These are phyloP conservation scores for Tonatia bakeri DNA, from an alignment of 2,113 vertebrate genomes.

Conservation along the genomic window DNA sequence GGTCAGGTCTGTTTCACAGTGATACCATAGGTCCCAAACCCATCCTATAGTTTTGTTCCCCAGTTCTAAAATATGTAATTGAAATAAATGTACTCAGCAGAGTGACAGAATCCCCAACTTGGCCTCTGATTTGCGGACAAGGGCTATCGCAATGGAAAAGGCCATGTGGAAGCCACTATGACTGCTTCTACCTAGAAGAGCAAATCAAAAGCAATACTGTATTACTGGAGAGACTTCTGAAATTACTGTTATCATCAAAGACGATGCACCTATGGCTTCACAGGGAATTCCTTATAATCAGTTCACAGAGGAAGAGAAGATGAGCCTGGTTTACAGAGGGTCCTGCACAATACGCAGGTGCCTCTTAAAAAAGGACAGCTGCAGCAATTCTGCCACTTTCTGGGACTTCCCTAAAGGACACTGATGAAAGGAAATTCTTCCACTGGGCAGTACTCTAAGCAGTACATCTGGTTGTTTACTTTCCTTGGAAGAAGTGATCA, in stretches of 20 bases:
- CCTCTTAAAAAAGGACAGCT: neutral
- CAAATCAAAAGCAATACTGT: neutral
- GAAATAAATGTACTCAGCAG: neutral
- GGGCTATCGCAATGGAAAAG: neutral
- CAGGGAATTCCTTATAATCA: neutral
- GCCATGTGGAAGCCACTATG: neutral
- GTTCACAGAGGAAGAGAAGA: neutral
- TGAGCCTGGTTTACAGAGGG: neutral
- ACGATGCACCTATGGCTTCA: neutral
- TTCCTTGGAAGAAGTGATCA: neutral
- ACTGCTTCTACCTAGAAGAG: neutral
- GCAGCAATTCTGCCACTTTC: neutral
- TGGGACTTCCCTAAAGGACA: neutral
- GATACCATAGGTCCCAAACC: neutral
- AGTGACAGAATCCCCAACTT: neutral
- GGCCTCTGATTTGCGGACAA: neutral
- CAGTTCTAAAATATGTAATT: neutral
- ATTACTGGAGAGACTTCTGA: neutral
- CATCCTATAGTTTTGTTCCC: neutral
- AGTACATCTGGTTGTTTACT: neutral
- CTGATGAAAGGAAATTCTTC: neutral
- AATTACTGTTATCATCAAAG: neutral
- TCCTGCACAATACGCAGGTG: neutral
- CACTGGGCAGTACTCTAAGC: neutral
- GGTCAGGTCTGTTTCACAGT: neutral